phyloP scores from a whole-genome alignment of 2,888 invertebrate species.

The Colletes collaris region DNA sequence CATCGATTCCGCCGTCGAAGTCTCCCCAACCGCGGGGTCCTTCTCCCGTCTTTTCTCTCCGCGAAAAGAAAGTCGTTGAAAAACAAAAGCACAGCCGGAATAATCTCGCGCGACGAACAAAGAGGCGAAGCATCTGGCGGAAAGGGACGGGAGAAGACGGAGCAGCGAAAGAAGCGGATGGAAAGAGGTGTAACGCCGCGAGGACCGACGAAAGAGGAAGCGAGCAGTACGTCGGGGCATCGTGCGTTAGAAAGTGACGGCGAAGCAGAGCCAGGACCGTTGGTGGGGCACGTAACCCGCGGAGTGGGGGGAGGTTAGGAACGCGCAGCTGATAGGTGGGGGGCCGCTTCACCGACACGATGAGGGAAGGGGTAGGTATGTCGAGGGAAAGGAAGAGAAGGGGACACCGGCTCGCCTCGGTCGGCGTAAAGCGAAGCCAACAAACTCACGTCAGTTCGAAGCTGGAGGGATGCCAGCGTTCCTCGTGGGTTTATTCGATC shows the following conservation, averaged over 20 bases:
- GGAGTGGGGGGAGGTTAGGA: conserved; percentile 58
- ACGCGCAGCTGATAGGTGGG: conserved; percentile 58
- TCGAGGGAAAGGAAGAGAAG: conserved; percentile 44
- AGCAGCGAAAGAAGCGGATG: conserved; percentile 31
- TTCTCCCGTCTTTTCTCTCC: background rate
- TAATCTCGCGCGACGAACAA: conserved; percentile 38
- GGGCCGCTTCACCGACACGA: conserved; percentile 13
- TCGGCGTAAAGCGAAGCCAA: conserved; percentile 80
- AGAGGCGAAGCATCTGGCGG: conserved; percentile 18
- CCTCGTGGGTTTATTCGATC: conserved; percentile 58
- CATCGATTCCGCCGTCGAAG: background rate
- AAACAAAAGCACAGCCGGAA: conserved; percentile 42
- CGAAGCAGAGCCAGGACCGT: conserved; percentile 30
- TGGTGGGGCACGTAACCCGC: conserved; percentile 47
- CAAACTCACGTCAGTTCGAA: conserved; percentile 81
- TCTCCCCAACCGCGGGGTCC: background rate
- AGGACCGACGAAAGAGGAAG: conserved; percentile 32
- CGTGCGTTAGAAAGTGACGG: conserved; percentile 1
- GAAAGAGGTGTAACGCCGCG: conserved; percentile 31
- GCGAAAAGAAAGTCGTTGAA: conserved; percentile 8
- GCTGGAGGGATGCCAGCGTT: conserved; percentile 76
- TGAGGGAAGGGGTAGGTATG: conserved; percentile 32
- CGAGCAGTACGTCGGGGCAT: conserved; percentile 13
- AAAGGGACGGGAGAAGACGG: background rate
- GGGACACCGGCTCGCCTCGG: conserved; percentile 69